Percentiles rank a stretch among this genome's conserved stretches.
phyloP scores from a whole-genome alignment of 2,888 invertebrate genomes.

The Xestia rhomboidea region DNA sequence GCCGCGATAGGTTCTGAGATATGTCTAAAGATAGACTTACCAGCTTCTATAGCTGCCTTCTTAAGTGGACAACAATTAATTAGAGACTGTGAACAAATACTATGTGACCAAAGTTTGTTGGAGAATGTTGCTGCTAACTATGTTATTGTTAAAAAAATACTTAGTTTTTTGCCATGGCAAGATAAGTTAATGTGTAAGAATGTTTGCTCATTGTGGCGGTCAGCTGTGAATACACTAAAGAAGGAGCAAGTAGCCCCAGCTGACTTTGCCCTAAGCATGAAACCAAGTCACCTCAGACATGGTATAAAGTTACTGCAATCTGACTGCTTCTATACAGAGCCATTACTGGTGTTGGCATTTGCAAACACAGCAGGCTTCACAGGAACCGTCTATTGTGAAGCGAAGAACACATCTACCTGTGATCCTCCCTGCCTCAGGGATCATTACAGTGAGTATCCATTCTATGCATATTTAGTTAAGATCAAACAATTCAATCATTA shows the following conservation, averaged over 20 bases:
- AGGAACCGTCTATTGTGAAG: conserved; percentile 74
- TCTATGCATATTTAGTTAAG: neutral
- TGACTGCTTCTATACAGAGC: conserved; percentile 78
- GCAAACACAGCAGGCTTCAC: conserved; percentile 76
- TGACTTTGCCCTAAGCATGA: conserved; percentile 81
- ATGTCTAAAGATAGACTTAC: conserved; percentile 64
- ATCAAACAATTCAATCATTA: neutral
- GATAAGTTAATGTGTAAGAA: conserved; percentile 82
- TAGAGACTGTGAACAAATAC: conserved; percentile 72
- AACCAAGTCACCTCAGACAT: conserved; percentile 66
- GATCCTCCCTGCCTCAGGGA: conserved; percentile 78
- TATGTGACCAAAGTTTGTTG: conserved; percentile 73
- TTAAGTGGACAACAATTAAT: conserved; percentile 73
- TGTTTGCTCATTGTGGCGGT: conserved; percentile 84
- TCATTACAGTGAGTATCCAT: conserved; percentile 82
- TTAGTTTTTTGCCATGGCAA: conserved; percentile 84
- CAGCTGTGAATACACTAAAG: conserved; percentile 78
- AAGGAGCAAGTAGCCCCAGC: conserved; percentile 79
- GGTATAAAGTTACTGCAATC: conserved; percentile 79
- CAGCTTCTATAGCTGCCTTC: conserved; percentile 78
- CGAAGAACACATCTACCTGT: conserved; percentile 77
- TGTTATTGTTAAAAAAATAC: conserved; percentile 85
- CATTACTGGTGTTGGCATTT: conserved; percentile 82
- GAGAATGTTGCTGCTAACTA: conserved; percentile 84
- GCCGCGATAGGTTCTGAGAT: conserved; percentile 15